phyloP scores from a whole-genome alignment of 2,113 vertebrate genomes.

The Nycticryphes semicollaris region DNA sequence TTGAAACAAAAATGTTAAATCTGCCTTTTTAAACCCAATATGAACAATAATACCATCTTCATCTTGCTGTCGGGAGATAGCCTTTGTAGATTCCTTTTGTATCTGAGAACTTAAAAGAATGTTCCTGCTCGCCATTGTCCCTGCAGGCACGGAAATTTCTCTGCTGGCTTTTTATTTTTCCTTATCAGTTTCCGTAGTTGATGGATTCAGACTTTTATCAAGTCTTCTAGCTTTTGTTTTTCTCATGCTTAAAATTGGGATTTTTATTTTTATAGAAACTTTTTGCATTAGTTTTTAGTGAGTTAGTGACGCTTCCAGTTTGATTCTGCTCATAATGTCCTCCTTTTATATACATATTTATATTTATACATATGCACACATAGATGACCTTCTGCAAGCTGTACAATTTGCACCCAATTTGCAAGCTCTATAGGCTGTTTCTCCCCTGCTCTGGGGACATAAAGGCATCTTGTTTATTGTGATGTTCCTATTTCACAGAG shows the following conservation, averaged over 20 bases:
- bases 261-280: background rate
- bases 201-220: background rate
- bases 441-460: background rate
- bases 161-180: background rate
- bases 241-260: background rate
- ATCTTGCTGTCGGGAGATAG: background rate
- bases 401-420: background rate
- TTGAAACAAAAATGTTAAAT: background rate
- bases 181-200: background rate
- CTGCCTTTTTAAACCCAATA: background rate
- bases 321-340: rapidly evolving
- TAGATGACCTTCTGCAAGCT: background rate
- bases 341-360: background rate
- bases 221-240: background rate
- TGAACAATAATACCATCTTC: background rate
- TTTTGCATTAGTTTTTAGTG: background rate
- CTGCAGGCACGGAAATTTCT: background rate
- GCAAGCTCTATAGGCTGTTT: background rate
- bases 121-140: background rate
- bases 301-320: background rate
- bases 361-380: rapidly evolving
- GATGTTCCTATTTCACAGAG: background rate
- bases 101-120: background rate
- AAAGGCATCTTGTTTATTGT: background rate
- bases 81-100: background rate